Percentiles rank a stretch among this genome's conserved stretches.
Conservation (phyloP, 2,113 vertebrate genomes). For the Manacus vitellinus region DNA sequence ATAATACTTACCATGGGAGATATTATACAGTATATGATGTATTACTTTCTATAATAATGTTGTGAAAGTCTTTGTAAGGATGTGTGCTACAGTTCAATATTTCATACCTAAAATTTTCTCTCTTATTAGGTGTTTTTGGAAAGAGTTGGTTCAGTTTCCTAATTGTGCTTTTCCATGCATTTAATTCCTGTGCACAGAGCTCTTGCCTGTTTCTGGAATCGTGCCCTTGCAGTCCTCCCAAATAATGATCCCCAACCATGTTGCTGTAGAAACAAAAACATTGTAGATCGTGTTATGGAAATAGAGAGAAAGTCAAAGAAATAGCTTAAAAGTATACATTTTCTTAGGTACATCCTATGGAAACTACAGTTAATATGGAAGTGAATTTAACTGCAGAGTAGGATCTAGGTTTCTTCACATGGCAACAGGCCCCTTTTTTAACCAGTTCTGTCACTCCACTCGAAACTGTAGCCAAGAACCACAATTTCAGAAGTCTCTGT, state of each 20-base stretch:
- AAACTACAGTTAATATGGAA: neutral
- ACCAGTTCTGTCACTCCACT: neutral
- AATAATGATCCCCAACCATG: neutral
- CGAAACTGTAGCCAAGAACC: neutral
- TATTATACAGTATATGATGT: neutral
- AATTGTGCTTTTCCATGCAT: neutral
- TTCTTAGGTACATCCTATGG: neutral
- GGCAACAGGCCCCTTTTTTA: neutral
- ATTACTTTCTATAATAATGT: neutral
- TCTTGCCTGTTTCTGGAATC: neutral
- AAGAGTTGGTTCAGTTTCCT: neutral
- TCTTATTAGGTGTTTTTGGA: neutral
- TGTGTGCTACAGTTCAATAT: neutral
- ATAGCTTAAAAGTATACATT: neutral
- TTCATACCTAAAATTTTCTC: neutral
- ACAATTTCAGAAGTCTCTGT: neutral
- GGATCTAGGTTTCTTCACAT: neutral
- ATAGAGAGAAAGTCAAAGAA: neutral
- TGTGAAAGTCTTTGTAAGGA: neutral
- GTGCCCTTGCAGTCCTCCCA: neutral
- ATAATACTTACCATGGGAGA: neutral
- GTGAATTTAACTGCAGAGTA: neutral
- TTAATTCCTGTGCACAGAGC: neutral
- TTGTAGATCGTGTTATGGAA: neutral
- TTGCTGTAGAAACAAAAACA: slow-evolving; percentile 14